phyloP scores from a whole-genome alignment of 2,113 vertebrate species.

The Arothron firmamentum region DNA sequence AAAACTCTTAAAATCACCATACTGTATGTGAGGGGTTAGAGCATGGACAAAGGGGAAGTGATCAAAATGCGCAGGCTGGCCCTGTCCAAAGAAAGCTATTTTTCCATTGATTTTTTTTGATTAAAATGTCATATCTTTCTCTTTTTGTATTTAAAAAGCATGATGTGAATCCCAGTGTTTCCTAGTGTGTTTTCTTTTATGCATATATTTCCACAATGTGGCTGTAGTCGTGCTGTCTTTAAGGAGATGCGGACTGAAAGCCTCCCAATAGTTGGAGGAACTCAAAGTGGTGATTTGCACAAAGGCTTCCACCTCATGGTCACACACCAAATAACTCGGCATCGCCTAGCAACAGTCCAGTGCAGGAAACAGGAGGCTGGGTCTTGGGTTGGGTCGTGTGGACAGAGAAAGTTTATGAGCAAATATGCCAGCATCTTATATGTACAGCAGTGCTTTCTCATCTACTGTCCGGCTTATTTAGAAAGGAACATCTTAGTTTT shows the following conservation, averaged over 20 bases:
- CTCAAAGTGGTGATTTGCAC: conserved; percentile 69
- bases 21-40: conserved; percentile 60
- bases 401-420: conserved; percentile 48
- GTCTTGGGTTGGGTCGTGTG: conserved; percentile 44
- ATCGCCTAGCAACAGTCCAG: conserved; percentile 73
- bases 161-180: conserved; percentile 50
- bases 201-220: conserved; percentile 31
- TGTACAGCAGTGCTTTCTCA: conserved; percentile 41
- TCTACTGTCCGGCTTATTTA: conserved; percentile 31
- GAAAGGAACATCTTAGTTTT: conserved; percentile 7
- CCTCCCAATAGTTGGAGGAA: conserved; percentile 34
- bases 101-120: conserved; percentile 64
- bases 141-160: conserved; percentile 47
- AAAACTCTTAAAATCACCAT: conserved; percentile 54
- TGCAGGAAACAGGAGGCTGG: conserved; percentile 40
- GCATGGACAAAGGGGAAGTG: conserved; percentile 22
- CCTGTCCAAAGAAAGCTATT: conserved; percentile 77
- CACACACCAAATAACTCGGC: conserved; percentile 67
- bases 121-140: conserved; percentile 21
- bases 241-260: conserved; percentile 42
- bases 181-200: neutral
- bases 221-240: conserved; percentile 28
- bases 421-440: conserved; percentile 48
- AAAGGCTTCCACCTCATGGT: conserved; percentile 67
- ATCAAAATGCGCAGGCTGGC: conserved; percentile 74